Percentiles rank a stretch among this genome's conserved stretches.
Conservation (phyloP, 2,888 invertebrate genomes). For the Eupithecia dodoneata region DNA sequence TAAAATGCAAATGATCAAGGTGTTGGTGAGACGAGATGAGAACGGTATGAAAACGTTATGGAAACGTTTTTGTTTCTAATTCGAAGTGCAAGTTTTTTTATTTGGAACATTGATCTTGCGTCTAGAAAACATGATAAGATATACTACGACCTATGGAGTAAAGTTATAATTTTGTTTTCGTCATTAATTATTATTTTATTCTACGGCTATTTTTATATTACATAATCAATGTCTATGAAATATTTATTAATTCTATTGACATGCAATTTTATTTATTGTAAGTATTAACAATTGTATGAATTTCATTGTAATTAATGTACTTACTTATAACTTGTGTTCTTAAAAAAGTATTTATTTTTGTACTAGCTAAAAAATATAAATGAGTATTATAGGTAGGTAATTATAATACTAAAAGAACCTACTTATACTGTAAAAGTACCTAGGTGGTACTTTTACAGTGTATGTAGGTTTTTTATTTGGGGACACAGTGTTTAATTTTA, state of each 20-base stretch:
- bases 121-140: background rate
- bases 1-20: constrained; percentile 60
- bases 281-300: too few relatives aligned
- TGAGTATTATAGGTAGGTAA: background rate
- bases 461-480: background rate
- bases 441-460: background rate
- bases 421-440: too few relatives aligned
- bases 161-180: background rate
- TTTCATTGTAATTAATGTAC: too few relatives aligned
- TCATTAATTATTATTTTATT: too few relatives aligned
- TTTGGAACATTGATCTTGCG: background rate
- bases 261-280: too few relatives aligned
- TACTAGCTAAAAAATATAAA: too few relatives aligned
- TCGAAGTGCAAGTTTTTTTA: background rate
- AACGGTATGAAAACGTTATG: constrained; percentile 42
- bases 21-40: constrained; percentile 22
- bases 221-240: too few relatives aligned
- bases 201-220: too few relatives aligned
- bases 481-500: background rate
- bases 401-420: too few relatives aligned
- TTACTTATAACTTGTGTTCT: too few relatives aligned
- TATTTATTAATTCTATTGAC: too few relatives aligned
- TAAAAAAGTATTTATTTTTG: too few relatives aligned
- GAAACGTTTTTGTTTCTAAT: constrained; percentile 6
- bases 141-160: background rate